These are phyloP conservation scores for Chelonus formosanus DNA, from an alignment of 2,888 invertebrate genomes.

Conservation along the genomic window DNA sequence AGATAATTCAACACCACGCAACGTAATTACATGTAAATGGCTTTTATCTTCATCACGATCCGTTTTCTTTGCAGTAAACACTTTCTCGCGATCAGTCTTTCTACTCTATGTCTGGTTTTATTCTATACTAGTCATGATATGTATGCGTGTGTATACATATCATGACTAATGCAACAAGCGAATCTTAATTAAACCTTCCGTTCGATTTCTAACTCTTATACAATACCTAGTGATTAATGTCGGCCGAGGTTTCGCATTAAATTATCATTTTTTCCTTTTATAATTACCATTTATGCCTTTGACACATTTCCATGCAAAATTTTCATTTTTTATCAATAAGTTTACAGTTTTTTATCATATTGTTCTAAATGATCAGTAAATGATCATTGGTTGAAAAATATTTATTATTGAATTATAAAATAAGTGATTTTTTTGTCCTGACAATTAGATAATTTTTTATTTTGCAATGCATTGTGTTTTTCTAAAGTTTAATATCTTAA, in stretches of 20 bases:
- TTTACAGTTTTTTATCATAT: too few species aligned
- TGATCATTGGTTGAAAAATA: too few species aligned
- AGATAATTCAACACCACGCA: constrained; percentile 39
- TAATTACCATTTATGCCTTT: not conserved
- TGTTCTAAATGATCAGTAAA: too few species aligned
- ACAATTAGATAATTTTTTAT: not conserved
- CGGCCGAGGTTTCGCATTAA: constrained; percentile 17
- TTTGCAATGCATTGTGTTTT: not conserved
- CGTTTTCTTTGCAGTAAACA: constrained; percentile 55
- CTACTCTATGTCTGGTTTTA: not conserved
- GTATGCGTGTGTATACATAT: not conserved
- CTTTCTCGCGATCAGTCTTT: constrained; percentile 50
- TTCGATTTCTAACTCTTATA: constrained; percentile 30
- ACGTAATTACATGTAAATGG: constrained; percentile 59
- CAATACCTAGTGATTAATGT: constrained; percentile 28
- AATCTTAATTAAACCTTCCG: constrained; percentile 23
- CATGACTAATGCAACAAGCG: constrained; percentile 2
- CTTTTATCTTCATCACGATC: constrained; percentile 55
- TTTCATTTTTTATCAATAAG: too few species aligned
- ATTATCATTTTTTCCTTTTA: not conserved
- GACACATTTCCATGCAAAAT: too few species aligned
- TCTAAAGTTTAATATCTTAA: too few species aligned
- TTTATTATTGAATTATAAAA: too few species aligned
- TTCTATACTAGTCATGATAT: constrained; percentile 3
- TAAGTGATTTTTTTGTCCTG: too few species aligned